Conservation (phyloP, 1,140 invertebrate species). For the Eubasilissa regina region DNA sequence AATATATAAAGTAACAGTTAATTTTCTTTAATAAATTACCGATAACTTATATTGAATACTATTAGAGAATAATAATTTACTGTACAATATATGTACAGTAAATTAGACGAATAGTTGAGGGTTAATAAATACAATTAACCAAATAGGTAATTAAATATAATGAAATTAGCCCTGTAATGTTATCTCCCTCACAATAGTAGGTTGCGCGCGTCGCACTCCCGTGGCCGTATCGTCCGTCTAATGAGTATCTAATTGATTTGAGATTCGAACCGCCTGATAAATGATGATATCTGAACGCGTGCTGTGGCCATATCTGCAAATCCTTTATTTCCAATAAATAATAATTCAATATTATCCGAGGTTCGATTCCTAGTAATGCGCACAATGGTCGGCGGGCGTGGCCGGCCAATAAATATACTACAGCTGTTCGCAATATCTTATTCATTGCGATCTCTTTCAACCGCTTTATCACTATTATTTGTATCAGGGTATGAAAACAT, state of each 20-base stretch:
- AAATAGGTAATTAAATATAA: not conserved
- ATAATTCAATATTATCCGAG: slow-evolving; percentile 40
- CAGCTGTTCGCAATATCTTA: slow-evolving; percentile 32
- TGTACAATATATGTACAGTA: no score
- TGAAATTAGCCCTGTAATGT: not conserved
- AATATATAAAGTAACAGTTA: no score
- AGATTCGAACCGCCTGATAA: slow-evolving; percentile 52
- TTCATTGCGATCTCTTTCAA: slow-evolving; percentile 8
- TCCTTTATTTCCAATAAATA: slow-evolving; percentile 45
- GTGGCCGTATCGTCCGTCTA: slow-evolving; percentile 15
- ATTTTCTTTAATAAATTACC: no score
- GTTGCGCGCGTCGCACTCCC: no score
- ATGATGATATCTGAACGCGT: slow-evolving; percentile 44
- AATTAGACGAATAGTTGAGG: no score
- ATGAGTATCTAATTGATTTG: slow-evolving; percentile 58
- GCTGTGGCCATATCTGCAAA: slow-evolving; percentile 30
- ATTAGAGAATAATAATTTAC: no score
- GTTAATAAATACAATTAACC: no score
- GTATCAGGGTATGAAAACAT: not conserved
- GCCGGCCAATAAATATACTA: slow-evolving; percentile 30
- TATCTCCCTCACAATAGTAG: no score
- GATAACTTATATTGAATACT: no score
- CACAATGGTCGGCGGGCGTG: slow-evolving; percentile 41
- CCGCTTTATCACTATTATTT: slow-evolving; percentile 30
- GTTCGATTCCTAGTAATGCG: slow-evolving; percentile 10